These are phyloP conservation scores for Garrulus glandarius DNA, from an alignment of 2,797 vertebrate genomes.

Conservation along the genomic window DNA sequence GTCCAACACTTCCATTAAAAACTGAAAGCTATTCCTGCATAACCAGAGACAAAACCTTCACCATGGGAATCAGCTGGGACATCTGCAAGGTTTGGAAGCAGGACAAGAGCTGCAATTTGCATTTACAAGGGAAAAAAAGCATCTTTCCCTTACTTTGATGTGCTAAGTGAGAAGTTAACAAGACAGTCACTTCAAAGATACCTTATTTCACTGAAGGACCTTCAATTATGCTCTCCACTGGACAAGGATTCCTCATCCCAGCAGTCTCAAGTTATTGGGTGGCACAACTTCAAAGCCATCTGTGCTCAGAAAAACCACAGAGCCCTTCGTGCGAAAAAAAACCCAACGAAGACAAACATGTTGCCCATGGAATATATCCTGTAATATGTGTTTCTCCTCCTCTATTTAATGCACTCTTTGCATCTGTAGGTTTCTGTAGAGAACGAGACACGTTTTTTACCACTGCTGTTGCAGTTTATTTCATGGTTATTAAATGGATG, in stretches of 20 bases:
- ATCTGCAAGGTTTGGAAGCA: constrained; percentile 13
- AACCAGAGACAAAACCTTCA: neutral
- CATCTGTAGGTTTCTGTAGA: neutral
- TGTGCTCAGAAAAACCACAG: neutral
- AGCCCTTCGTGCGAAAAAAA: neutral
- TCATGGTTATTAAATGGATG: neutral
- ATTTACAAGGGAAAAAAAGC: constrained; percentile 27
- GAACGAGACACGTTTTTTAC: neutral
- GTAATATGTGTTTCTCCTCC: neutral
- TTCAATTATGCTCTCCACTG: neutral
- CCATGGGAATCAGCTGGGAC: neutral
- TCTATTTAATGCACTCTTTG: neutral
- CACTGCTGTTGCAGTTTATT: neutral
- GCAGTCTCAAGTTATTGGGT: neutral
- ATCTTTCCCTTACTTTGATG: constrained; percentile 26
- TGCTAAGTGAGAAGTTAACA: constrained; percentile 29
- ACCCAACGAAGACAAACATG: accelerated
- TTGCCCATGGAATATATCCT: neutral
- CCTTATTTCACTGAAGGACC: neutral
- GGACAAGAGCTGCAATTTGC: neutral
- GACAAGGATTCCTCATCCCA: neutral
- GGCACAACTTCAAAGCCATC: neutral
- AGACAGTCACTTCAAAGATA: constrained; percentile 18
- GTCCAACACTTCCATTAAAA: neutral
- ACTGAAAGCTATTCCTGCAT: neutral